Evolutionary conservation across 2,888 invertebrate species (phyloP), one percentile per base, ranked within the genome.

Genomic region (Pedicia rivosa): DNA sequence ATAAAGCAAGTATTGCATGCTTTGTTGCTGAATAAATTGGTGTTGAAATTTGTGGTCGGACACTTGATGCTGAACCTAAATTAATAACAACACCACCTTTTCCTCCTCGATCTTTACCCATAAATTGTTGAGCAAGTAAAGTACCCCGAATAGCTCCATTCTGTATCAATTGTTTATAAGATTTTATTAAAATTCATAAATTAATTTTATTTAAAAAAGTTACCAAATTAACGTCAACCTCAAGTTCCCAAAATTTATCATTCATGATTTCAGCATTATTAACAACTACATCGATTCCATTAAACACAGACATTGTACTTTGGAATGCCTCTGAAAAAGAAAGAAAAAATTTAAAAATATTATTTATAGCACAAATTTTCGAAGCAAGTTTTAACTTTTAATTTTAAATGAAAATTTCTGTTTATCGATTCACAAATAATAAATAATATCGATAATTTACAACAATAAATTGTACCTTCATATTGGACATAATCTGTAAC

Each of bases 241-340:
- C 73, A 10, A 78, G 62, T 51, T 79, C 77, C 78, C 79, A 80
- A 49, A 77, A 72, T 46, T 75, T 63, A 51, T 80, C 79, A 53
- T 78, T 78, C 72, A 79, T 74, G 27, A 80, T 74, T 4, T 81
- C 82, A 8, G 82, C 82, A 56, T 82, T 82, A 59, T 82, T 83
- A 43, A 81, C 70, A 10, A 82, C 78, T 43, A 83, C 77, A 54
- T 82, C 81, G 46, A 82, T 63, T 31, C 73, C 68, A 35, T 79
- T 81, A 48, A 77, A 74, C 44, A 73, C 72, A 19, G 77, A 69
- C 50, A 77, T 68, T 17, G 79, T 78, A 52, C 72, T 73, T 53
- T 76, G 74, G 52, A 79, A 80, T 13, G 79, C 74, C 62, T 78
- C 79, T 24, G n/a, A 6, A 20, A 6, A 6, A 20, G 20, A 5